Conservation (phyloP, 2,888 invertebrate genomes). For the Trissolcus brochymenae region DNA sequence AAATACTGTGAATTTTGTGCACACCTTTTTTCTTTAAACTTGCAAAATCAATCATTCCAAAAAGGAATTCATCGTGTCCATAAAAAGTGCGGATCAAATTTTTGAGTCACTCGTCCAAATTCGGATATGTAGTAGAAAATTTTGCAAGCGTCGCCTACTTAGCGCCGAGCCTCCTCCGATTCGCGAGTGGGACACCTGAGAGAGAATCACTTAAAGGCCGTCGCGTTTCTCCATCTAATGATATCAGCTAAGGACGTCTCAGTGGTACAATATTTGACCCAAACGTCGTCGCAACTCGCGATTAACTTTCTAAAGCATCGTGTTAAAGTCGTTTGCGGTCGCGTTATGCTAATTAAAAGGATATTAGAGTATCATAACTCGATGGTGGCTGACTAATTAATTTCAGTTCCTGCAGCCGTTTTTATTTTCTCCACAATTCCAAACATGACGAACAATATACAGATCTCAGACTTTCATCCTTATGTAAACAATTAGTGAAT, state of each 20-base stretch:
- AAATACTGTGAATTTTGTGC: neutral
- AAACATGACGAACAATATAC: neutral
- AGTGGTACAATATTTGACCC: constrained; percentile 33
- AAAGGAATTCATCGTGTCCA: neutral
- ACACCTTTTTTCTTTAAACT: neutral
- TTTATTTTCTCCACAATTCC: neutral
- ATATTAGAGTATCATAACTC: constrained; percentile 44
- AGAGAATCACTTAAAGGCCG: constrained; percentile 22
- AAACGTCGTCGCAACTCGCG: constrained; percentile 17
- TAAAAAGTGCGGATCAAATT: constrained; percentile 10
- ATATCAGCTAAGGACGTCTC: constrained; percentile 27
- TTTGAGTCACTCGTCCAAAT: constrained; percentile 7
- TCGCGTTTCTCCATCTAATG: constrained; percentile 33
- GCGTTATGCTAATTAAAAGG: constrained; percentile 47
- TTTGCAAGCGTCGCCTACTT: constrained; percentile 16
- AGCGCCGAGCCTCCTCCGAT: neutral
- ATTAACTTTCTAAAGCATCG: constrained; percentile 43
- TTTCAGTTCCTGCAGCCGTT: constrained; percentile 19
- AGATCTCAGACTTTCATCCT: constrained; percentile 22
- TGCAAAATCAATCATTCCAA: neutral
- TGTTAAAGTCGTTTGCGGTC: constrained; percentile 35
- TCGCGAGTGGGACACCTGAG: neutral
- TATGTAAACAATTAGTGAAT: constrained; percentile 35
- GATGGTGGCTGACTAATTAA: constrained; percentile 30
- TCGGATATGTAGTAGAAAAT: constrained; percentile 13